These are phyloP conservation scores for Pangasius mekongensis DNA, from an alignment of 2,797 vertebrate genomes.

Conservation along the genomic window DNA sequence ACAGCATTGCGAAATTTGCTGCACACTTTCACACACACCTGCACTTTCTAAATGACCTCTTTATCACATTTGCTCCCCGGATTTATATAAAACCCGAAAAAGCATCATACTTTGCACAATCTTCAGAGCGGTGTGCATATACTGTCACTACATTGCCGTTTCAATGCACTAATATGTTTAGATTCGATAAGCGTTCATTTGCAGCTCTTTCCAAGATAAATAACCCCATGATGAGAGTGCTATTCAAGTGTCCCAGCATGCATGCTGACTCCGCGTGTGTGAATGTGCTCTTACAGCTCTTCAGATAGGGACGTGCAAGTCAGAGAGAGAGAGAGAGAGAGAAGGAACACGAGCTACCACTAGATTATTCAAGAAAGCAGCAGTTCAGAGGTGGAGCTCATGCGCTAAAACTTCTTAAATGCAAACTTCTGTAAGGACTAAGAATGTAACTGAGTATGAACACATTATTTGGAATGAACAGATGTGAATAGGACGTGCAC, in stretches of 20 bases:
- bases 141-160: not conserved
- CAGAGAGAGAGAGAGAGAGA: not conserved
- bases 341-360: not conserved
- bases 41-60: constrained; percentile 29
- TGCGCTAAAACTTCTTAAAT: not conserved
- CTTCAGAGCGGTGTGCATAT: not conserved
- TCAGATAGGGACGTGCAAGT: not conserved
- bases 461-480: not conserved
- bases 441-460: not conserved
- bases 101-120: not conserved
- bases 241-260: constrained; percentile 40
- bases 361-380: constrained; percentile 12
- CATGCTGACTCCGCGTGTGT: constrained; percentile 32
- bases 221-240: constrained; percentile 28
- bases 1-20: too few species aligned
- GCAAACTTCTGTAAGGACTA: not conserved
- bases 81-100: constrained; percentile 13
- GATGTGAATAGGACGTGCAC: not conserved
- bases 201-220: constrained; percentile 18
- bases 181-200: constrained; percentile 33
- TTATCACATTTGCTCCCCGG: not conserved
- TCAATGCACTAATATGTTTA: constrained; percentile 30
- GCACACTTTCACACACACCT: not conserved
- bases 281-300: constrained; percentile 26
- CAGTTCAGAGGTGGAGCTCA: not conserved